Conservation (phyloP, 2,797 vertebrate species). For the Chaunax sp. region DNA sequence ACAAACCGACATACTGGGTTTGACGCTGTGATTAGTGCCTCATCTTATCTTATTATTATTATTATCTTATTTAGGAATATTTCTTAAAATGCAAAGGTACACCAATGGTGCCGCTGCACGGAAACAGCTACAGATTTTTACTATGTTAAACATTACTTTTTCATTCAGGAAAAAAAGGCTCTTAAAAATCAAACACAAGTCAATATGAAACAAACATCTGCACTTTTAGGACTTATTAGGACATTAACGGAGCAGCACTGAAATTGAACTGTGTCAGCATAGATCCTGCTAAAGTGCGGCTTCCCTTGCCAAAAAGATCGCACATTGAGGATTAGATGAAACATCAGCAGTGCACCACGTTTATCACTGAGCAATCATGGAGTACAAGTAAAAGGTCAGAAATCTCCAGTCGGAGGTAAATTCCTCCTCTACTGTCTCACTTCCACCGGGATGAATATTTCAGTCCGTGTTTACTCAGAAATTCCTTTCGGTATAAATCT, state of each 20-base stretch:
- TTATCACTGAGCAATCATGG: constrained; percentile 41
- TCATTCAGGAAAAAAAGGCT: background rate
- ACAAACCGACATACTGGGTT: background rate
- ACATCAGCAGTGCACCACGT: constrained; percentile 5
- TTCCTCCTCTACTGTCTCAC: constrained; percentile 44
- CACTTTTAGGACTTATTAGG: background rate
- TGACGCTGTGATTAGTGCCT: constrained; percentile 4
- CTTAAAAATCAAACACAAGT: constrained; percentile 6
- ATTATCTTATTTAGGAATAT: no score
- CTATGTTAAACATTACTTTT: background rate
- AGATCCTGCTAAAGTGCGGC: background rate
- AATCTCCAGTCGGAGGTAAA: constrained; percentile 50
- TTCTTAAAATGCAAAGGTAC: constrained; percentile 8
- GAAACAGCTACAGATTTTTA: background rate
- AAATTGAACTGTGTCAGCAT: background rate
- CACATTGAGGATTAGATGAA: constrained; percentile 21
- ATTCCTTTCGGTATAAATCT: constrained; percentile 60
- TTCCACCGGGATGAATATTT: constrained; percentile 40
- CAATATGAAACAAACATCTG: background rate
- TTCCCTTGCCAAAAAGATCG: constrained; percentile 1
- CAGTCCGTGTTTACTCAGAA: constrained; percentile 44
- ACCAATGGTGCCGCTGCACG: background rate
- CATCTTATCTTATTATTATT: no score
- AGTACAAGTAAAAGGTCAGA: constrained; percentile 36
- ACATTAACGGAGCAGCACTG: constrained; percentile 1